A percentile compares a stretch with the other conserved stretches of the same genome.
phyloP scores from a whole-genome alignment of 2,113 vertebrate genomes.

The Tichodroma muraria region DNA sequence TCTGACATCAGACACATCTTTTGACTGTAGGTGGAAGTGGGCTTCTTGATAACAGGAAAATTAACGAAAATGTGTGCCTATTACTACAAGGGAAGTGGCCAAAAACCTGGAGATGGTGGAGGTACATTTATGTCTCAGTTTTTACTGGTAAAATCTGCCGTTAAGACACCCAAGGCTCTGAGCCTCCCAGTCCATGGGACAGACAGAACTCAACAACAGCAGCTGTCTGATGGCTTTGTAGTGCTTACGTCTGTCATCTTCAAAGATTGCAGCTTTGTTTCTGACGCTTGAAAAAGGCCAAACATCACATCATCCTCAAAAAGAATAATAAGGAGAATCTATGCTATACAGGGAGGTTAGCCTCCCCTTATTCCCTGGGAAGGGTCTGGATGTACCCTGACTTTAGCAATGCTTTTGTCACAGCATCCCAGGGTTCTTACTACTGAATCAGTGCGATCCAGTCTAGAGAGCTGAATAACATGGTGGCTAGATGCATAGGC shows the following conservation, averaged over 20 bases:
- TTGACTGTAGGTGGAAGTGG: neutral
- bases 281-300: neutral
- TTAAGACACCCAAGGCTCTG: neutral
- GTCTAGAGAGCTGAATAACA: neutral
- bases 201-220: neutral
- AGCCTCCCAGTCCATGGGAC: neutral
- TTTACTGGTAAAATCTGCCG: neutral
- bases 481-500: neutral
- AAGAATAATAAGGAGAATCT: neutral
- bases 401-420: neutral
- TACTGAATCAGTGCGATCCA: neutral
- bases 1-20: neutral
- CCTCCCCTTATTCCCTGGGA: neutral
- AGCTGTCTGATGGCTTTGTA: neutral
- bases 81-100: neutral
- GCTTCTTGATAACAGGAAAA: neutral
- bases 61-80: neutral
- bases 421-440: neutral
- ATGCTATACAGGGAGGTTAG: neutral
- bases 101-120: neutral
- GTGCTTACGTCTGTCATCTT: neutral
- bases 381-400: neutral
- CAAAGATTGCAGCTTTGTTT: neutral
- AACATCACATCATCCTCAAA: neutral
- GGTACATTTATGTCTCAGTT: neutral